Evolutionary conservation across 2,888 invertebrate species (phyloP), one percentile per base, ranked within the genome.

Genomic region (Heliconius aoede): DNA sequence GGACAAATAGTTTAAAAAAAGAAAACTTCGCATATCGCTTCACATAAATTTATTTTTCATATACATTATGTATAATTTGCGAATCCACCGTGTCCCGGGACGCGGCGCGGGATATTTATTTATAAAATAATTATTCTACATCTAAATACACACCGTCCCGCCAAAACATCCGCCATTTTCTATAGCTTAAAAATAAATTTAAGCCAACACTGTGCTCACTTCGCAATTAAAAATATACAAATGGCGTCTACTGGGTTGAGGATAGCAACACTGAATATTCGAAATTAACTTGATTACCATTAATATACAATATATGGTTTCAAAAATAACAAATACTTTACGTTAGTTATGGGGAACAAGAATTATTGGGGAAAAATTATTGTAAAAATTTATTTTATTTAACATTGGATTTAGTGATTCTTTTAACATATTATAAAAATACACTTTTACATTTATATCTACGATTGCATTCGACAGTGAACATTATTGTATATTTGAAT

Each of bases 1-100:
- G 8, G 36, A 15, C 21, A 3, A 36, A 9, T 8, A n/a, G 32
- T 62, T 26, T 7, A 30, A 4, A 60, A 21, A 72, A 64, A 72
- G 67, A 74, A 76, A 64, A 58, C 67, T 26, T 30, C 13, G 21
- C 18, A 58, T 73, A 91, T 91, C 92, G 92, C 93, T 90, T 94
- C 93, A 94, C 94, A 94, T 94, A 94, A 92, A 93, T 94, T 93
- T 94, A 93, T 93, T 94, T 92, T 91, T 89, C 94, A 94, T 94
- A 94, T 94, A 94, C 93, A 94, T 84, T 94, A 94, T 94, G 93
- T 94, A 94, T 93, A 94, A 91, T 91, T 90, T 92, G 91, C 94
- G 94, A 94, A 94, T 93, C 93, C 93, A 93, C 93, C 92, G 93
- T 93, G 93, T 88, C 93, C 90, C 90, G 91, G 91, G 91, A 90